A percentile compares a stretch with the other conserved stretches of the same genome.
phyloP scores from a whole-genome alignment of 1,140 invertebrate genomes.

The Euschistus heros region DNA sequence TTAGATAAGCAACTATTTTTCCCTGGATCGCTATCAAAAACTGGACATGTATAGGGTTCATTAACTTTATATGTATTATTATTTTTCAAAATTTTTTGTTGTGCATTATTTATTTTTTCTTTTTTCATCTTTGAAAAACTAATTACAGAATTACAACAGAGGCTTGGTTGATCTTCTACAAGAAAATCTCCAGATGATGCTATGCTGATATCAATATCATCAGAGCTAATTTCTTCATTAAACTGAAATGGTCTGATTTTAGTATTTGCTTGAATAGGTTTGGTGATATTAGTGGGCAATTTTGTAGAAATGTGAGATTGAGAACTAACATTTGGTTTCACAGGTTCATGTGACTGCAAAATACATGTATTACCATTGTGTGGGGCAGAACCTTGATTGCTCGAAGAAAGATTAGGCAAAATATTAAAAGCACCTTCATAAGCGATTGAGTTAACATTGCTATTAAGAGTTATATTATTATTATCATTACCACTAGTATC shows the following conservation, averaged over 20 bases:
- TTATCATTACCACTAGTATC: neutral
- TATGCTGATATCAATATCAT: slow-evolving; percentile 14
- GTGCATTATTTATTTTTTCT: neutral
- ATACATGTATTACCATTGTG: neutral
- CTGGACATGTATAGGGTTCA: too few relatives aligned
- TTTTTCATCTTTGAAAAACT: slow-evolving; percentile 1
- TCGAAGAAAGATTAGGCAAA: neutral
- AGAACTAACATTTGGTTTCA: neutral
- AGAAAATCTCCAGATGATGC: slow-evolving; percentile 8
- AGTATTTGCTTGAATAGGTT: neutral
- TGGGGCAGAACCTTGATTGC: neutral
- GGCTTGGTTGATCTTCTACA: neutral
- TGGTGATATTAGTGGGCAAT: neutral
- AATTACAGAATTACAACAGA: neutral
- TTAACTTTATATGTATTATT: too few relatives aligned
- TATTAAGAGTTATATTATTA: too few relatives aligned
- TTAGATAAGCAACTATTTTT: too few relatives aligned
- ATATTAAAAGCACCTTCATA: slow-evolving; percentile 11
- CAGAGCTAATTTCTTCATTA: slow-evolving; percentile 10
- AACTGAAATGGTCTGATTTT: slow-evolving; percentile 8
- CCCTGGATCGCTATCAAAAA: too few relatives aligned
- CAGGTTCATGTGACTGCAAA: neutral
- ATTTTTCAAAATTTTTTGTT: neutral
- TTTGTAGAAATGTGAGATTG: neutral
- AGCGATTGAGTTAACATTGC: neutral